Evolutionary conservation across 37 sponge, comb jelly and placozoan genomes (phyloP).

Genomic region (Petrosia ficiformis): DNA sequence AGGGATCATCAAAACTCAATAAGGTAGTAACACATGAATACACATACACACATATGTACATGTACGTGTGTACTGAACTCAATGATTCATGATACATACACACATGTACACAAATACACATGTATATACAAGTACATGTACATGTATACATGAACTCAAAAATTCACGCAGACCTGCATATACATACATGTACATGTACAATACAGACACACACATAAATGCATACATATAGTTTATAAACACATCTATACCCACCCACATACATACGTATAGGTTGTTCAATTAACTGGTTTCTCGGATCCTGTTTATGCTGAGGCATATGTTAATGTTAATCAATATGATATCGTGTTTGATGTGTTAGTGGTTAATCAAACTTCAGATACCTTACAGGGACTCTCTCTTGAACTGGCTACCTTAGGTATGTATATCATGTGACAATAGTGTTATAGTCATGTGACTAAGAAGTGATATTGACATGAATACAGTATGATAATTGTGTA

Average conservation of each 20-base stretch:
- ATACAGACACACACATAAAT: background rate
- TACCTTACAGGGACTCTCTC: conserved; percentile 90
- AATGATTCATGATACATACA: no score
- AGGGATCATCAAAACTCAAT: conserved; percentile 77
- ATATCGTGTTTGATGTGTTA: conserved; percentile 97
- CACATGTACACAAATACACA: no score
- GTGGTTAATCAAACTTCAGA: conserved; percentile 98
- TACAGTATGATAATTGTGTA: no score
- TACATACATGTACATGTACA: no score
- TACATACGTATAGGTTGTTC: conserved; percentile 75
- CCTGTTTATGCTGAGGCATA: conserved; percentile 99
- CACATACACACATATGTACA: background rate
- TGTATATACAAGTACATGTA: no score
- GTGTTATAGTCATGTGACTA: background rate
- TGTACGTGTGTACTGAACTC: no score
- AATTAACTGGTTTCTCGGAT: conserved; percentile 98
- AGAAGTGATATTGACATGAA: background rate
- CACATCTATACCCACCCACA: background rate
- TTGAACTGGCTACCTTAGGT: conserved; percentile 98
- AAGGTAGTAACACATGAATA: conserved; percentile 50
- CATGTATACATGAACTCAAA: no score
- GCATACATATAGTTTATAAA: background rate
- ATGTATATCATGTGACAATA: background rate
- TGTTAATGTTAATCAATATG: conserved; percentile 98
- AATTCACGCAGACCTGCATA: no score